Base-by-base conservation (phyloP, 2,888 invertebrate species). In the Empis livida region DNA sequence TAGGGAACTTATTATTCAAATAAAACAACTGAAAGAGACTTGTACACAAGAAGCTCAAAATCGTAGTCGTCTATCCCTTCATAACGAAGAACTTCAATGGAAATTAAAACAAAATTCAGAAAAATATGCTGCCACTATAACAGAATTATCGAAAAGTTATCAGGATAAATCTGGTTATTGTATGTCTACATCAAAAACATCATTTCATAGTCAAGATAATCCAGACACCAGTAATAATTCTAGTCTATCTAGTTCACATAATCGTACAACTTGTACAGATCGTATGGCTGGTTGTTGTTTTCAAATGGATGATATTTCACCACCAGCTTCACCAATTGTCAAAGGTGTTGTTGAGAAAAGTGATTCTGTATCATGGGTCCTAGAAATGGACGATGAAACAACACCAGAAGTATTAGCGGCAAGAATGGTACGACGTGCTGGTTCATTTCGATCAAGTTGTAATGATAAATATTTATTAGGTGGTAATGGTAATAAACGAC, bases 71-170 rank as follows among this genome's bases (percentile, higher is more conserved):
- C 69, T 91, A 42, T 78, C 80, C 1, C 84, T 86, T 61, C 80
- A 86, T 61, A 92, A 91, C 62, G 94, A 94, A 69, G 89, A 92
- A 67, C 74, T 93, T 3, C 78, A 86, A 58, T 94, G 89, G 80
- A 85, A 85, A 61, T 74, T 93, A 49, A 77, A 84, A 59, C 87
- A 89, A 64, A 87, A 85, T 64, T 82, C 82, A 48, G 84, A 87
- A 68, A 83, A 86, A 41, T 72, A 53, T 46, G 48, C 53, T n/a
- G 43, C 50, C 10, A 68, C 67, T 44, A 63, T 71, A 5, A 55
- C 66, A 11, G 70, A 71, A 52, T 62, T 67, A 3, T 56, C 56
- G 6, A 57, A 56, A 45, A 56, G 53, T 49, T 54, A 55, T 42
- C 54, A 52, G n/a, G 57, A 57, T 15, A 49, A 49, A 16, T 43